Base-by-base conservation (phyloP, 2,888 invertebrate species). In the Leucophenga maculata region DNA sequence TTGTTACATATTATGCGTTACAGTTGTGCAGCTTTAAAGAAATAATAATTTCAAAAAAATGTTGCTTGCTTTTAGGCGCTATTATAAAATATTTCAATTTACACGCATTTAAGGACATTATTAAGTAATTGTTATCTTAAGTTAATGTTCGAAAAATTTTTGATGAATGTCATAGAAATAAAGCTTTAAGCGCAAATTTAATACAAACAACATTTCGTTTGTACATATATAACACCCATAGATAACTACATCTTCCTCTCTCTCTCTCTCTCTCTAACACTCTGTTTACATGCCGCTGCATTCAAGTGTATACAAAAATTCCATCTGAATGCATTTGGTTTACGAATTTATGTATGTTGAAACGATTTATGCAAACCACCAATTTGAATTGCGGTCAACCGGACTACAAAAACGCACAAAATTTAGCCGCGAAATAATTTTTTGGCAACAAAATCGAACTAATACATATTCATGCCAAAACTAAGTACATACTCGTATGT, bases 321-420 rank as follows among this genome's bases (percentile, higher is more conserved):
- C 50, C n/a, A 50, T 16, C n/a, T 16, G 11, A 18, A 18, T 16
- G 16, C n/a, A 50, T 16, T 16, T n/a, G 6, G n/a, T 50, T 14
- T 16, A 13, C n/a, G n/a, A n/a, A n/a, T n/a, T n/a, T n/a, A n/a
- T n/a, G n/a, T 50, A 50, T 50, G 1, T 4, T 4, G 50, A 1
- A 11, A 16, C 57, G 57, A 31, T 31, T 57, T 57, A 13, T 22
- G 57, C 18, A 18, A 26, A 1, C 31, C 18, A 57, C 4, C 57
- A 57, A 57, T 57, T 57, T 26, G 57, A 57, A 57, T 57, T 57
- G 57, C 14, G 57, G 57, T 20, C 6, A 3, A 22, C 31, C 22
- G 22, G 22, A n/a, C 57, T 26, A 22, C n/a, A 57, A 39, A 39
- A 39, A 8, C 11, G 11, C 11, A 39, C 39, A 9, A 39, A 39